Conservation (phyloP, 2,113 vertebrate genomes). For the Silurus asotus region DNA sequence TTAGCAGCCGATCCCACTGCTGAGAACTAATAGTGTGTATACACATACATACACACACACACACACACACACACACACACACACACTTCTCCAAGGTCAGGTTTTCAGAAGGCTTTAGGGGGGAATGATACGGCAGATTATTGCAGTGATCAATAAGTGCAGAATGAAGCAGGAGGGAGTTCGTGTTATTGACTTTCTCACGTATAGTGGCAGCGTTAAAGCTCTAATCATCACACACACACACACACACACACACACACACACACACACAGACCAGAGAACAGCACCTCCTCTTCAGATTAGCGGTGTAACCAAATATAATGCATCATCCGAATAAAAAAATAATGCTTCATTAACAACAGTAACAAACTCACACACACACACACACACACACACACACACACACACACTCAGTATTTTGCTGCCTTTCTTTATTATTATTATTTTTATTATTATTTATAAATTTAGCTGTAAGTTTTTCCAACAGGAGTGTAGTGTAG, state of each 20-base stretch:
- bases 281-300: background rate
- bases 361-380: background rate
- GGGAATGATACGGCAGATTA: slow-evolving; percentile 81
- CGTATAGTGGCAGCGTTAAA: slow-evolving; percentile 79
- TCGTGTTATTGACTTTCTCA: slow-evolving; percentile 78
- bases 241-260: background rate
- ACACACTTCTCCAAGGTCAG: slow-evolving; percentile 70
- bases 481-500: too few species aligned
- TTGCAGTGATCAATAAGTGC: slow-evolving; percentile 80
- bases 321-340: background rate
- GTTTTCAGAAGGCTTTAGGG: slow-evolving; percentile 74
- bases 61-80: slow-evolving; percentile 39
- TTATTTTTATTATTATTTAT: background rate
- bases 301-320: background rate
- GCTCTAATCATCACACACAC: slow-evolving; percentile 73
- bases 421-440: background rate
- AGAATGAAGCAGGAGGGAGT: slow-evolving; percentile 81
- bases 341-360: background rate
- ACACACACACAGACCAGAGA: slow-evolving; percentile 23
- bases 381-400: background rate
- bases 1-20: slow-evolving; percentile 27
- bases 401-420: background rate
- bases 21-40: slow-evolving; percentile 11
- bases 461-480: background rate
- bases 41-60: slow-evolving; percentile 33